phyloP scores from a whole-genome alignment of 2,888 invertebrate species.

The Coleophora flavipennella region DNA sequence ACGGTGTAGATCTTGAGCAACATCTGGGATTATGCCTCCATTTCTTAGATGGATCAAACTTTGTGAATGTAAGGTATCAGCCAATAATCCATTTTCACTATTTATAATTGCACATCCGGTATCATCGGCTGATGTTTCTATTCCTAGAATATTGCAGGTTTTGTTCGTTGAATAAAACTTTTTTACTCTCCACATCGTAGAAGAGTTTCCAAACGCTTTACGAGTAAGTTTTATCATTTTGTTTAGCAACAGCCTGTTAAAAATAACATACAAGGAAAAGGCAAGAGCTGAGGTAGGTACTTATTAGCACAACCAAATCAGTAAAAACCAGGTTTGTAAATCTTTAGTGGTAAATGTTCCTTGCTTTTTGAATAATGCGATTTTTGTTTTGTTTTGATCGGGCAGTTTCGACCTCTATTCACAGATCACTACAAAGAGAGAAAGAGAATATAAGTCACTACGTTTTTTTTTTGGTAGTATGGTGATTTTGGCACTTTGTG shows the following conservation, averaged over 20 bases:
- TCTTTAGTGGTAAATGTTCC: too few relatives aligned
- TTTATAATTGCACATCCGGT: slow-evolving; percentile 94
- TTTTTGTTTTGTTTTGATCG: too few relatives aligned
- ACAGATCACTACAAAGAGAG: too few relatives aligned
- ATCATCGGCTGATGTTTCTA: slow-evolving; percentile 98
- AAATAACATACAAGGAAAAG: too few relatives aligned
- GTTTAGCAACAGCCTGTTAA: not conserved
- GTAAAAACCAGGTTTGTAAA: too few relatives aligned
- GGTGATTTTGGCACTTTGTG: too few relatives aligned
- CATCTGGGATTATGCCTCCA: slow-evolving; percentile 93
- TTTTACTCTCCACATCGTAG: not conserved
- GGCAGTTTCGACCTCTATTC: too few relatives aligned
- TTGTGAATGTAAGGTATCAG: slow-evolving; percentile 89
- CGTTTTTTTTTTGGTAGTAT: too few relatives aligned
- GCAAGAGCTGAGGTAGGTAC: too few relatives aligned
- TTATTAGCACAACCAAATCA: too few relatives aligned
- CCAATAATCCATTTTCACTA: slow-evolving; percentile 78
- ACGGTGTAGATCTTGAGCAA: slow-evolving; percentile 88
- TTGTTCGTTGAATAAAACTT: not conserved
- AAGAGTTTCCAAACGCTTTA: not conserved
- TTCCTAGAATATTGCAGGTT: slow-evolving; percentile 79
- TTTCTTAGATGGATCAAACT: slow-evolving; percentile 79
- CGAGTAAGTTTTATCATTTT: slow-evolving; percentile 6
- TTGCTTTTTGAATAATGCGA: too few relatives aligned
- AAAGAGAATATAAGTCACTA: too few relatives aligned